Conservation (phyloP, 2,113 vertebrate genomes). For the Oriolus oriolus region DNA sequence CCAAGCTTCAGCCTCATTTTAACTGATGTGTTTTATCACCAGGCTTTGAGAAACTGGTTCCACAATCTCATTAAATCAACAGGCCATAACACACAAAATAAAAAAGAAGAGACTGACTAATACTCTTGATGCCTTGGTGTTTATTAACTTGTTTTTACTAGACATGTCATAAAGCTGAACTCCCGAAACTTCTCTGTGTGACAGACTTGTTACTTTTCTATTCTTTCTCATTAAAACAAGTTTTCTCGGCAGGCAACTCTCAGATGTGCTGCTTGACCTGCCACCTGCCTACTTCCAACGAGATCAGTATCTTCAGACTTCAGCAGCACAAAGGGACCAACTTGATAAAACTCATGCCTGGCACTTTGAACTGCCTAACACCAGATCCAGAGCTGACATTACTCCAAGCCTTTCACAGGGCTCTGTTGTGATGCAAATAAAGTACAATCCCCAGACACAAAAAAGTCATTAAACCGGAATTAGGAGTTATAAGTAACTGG, state of each 20-base stretch:
- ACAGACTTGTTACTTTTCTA: neutral
- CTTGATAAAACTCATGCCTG: neutral
- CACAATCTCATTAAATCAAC: neutral
- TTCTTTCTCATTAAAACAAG: neutral
- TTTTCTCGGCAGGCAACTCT: neutral
- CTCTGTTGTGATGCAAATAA: constrained; percentile 32
- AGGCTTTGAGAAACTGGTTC: neutral
- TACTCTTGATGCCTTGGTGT: neutral
- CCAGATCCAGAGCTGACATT: neutral
- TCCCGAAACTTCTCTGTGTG: neutral
- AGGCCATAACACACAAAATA: neutral
- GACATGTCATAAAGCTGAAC: neutral
- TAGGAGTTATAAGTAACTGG: neutral
- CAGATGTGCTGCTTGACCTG: neutral
- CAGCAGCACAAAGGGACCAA: neutral
- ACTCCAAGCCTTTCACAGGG: neutral
- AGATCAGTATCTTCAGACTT: neutral
- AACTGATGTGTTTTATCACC: neutral
- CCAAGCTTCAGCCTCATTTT: neutral
- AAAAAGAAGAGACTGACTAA: neutral
- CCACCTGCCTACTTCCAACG: neutral
- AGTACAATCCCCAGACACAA: neutral
- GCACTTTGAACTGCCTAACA: neutral
- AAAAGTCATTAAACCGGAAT: constrained; percentile 33
- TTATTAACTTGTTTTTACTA: neutral